Evolutionary conservation across 2,888 invertebrate genomes (phyloP), one percentile per base, ranked within the genome.

Genomic region (Pandemis heparana): DNA sequence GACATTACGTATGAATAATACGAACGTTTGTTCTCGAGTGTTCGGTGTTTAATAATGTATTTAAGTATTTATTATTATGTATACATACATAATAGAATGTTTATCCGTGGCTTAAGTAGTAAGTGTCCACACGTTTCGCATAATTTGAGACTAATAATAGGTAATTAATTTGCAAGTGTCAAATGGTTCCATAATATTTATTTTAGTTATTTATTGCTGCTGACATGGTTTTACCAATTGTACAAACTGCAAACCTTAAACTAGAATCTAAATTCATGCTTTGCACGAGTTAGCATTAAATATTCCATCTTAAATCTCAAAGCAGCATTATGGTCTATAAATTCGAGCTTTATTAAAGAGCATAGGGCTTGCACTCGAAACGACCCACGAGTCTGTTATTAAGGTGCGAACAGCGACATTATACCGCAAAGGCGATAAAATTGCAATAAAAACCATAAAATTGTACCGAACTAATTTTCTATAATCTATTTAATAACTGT

Each of bases 381-480:
- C 60, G 71, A 39, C 41, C 63, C 60, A 60, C 41, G n/a, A 46
- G 32, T 51, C 69, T 62, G 62, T 56, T 64, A 74, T 74, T 74
- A 74, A 65, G 74, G 69, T 2, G 69, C 38, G 48, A 51, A 70
- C 64, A 65, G 74, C 69, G 46, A 64, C 73, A 73, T 73, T 69
- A 73, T 73, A 56, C 59, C 68, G 32, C 38, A 32, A 73, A 14
- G 39, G 46, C 72, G 63, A 73, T 73, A 73, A 73, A 69, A 73
- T 59, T 59, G 68, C 64, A 73, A 63, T 73, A 64, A 73, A 73
- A 68, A 69, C 68, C 18, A 32, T 69, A 51, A 41, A 74, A 70
- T 61, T 61, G 53, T 70, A 74, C 70, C 61, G 60, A 61, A 43
- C 69, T 65, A 70, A 74, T 74, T 74, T 74, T 74, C 64, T 74